phyloP scores from a whole-genome alignment of 2,888 invertebrate genomes.

The Pseudococcus viburni region DNA sequence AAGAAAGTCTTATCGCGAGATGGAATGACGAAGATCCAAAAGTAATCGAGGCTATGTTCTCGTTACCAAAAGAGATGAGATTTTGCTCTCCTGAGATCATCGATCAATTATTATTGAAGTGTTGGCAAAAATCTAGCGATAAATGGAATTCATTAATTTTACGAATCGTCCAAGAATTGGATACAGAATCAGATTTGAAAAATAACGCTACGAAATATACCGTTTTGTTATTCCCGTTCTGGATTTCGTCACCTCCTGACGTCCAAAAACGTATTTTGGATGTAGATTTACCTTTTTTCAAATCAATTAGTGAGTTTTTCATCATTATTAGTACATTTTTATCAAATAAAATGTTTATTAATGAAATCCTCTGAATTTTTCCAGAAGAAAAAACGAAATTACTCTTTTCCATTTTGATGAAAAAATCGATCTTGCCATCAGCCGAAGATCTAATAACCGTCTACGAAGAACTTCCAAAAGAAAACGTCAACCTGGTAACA shows the following conservation, averaged over 20 bases:
- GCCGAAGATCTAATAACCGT: constrained; percentile 46
- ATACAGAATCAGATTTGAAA: neutral
- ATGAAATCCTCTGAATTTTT: neutral
- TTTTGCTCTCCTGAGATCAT: constrained; percentile 38
- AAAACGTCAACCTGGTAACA: constrained; percentile 51
- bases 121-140: constrained; percentile 37
- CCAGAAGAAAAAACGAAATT: constrained; percentile 18
- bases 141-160: constrained; percentile 53
- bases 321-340: neutral
- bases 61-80: constrained; percentile 69
- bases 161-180: neutral
- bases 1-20: constrained; percentile 59
- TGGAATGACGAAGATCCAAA: constrained; percentile 78
- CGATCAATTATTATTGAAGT: constrained; percentile 46
- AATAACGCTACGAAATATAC: constrained; percentile 19
- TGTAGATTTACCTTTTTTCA: constrained; percentile 60
- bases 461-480: constrained; percentile 18
- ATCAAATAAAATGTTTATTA: neutral
- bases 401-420: neutral
- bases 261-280: constrained; percentile 32
- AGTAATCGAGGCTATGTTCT: constrained; percentile 75
- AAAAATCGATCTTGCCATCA: constrained; percentile 9
- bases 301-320: constrained; percentile 42
- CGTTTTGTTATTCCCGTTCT: constrained; percentile 53
- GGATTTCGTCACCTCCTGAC: neutral